Evolutionary conservation across 1,140 invertebrate species (phyloP).

Genomic region (Drosophila ananassae): DNA sequence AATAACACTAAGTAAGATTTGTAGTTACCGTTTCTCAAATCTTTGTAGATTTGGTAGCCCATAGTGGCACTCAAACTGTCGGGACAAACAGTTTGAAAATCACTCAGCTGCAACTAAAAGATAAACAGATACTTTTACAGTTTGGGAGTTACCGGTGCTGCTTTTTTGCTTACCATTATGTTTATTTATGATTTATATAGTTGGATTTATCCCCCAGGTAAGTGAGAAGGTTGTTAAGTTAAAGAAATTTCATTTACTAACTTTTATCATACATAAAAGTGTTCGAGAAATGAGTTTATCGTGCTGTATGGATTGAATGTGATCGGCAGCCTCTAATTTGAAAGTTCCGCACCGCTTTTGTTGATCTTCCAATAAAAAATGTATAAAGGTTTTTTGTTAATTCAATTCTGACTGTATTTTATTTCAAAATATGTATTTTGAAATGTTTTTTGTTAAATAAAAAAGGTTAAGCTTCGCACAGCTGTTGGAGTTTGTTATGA

Average conservation of each 20-base stretch:
- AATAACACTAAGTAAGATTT: neutral
- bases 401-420: neutral
- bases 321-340: too few species aligned
- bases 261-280: too few species aligned
- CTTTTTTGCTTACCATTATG: constrained; percentile 40
- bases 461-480: neutral
- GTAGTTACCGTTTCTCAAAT: constrained; percentile 52
- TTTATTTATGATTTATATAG: neutral
- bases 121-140: neutral
- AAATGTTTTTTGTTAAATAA: neutral
- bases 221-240: too few species aligned
- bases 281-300: too few species aligned
- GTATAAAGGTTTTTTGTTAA: neutral
- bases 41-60: constrained; percentile 48
- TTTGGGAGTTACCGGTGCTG: neutral
- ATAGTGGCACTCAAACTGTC: constrained; percentile 38
- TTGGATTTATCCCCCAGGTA: too few species aligned
- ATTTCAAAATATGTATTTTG: neutral
- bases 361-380: neutral
- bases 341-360: neutral
- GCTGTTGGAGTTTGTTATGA: neutral
- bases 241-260: too few species aligned
- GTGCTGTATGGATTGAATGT: too few species aligned
- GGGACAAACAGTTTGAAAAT: constrained; percentile 25
- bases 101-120: constrained; percentile 30